Percentiles rank a stretch among this genome's conserved stretches.
phyloP scores from a whole-genome alignment of 37 sponge, comb jelly and placozoan species.

The Halichondria panicea region DNA sequence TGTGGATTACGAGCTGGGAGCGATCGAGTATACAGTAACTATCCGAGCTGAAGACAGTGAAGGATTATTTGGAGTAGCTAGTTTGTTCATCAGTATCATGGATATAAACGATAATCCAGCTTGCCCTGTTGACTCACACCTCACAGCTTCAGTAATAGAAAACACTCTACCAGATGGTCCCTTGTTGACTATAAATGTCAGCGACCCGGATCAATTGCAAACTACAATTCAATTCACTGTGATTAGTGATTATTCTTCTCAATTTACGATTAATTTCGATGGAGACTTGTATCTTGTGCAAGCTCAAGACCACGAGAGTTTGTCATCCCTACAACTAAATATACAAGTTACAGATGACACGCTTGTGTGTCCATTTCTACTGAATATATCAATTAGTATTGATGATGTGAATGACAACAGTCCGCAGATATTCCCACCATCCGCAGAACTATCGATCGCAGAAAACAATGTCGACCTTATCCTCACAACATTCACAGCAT shows the following conservation, averaged over 20 bases:
- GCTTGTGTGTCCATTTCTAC: constrained; percentile 5
- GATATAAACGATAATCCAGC: constrained; percentile 59
- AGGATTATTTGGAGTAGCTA: constrained; percentile 14
- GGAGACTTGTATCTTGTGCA: constrained; percentile 28
- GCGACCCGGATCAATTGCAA: background rate
- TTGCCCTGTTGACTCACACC: constrained; percentile 1
- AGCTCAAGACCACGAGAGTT: constrained; percentile 17
- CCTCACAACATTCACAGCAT: constrained; percentile 23
- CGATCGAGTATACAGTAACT: constrained; percentile 11
- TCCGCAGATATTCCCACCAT: constrained; percentile 33
- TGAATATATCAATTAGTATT: background rate
- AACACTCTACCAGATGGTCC: constrained; percentile 20
- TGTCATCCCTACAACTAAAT: background rate
- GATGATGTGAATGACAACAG: constrained; percentile 47
- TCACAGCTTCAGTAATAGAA: constrained; percentile 11
- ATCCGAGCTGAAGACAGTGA: constrained; percentile 52
- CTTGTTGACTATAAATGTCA: constrained; percentile 4
- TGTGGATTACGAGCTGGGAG: constrained; percentile 39
- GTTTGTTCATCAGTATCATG: constrained; percentile 26
- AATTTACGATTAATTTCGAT: constrained; percentile 12
- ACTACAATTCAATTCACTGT: background rate
- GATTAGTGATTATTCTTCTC: background rate
- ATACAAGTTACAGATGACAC: constrained; percentile 21
- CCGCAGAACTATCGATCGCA: background rate
- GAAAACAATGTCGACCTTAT: constrained; percentile 30